phyloP scores from a whole-genome alignment of 2,797 vertebrate species.

The Paedocypris micromegethes region DNA sequence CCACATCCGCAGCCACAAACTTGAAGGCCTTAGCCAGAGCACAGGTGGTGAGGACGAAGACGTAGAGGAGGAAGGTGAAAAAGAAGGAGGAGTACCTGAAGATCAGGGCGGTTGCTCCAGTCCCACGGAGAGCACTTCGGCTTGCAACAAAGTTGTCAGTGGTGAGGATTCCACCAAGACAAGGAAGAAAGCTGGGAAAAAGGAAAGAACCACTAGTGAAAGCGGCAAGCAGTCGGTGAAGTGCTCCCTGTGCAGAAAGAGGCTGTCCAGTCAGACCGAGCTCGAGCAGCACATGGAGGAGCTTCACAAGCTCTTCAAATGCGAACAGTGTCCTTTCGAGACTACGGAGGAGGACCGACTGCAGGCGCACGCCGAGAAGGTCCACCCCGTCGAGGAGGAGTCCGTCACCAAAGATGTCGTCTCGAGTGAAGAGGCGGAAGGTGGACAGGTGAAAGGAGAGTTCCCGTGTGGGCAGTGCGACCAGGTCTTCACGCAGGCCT shows the following conservation, averaged over 20 bases:
- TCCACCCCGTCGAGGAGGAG: slow-evolving; percentile 70
- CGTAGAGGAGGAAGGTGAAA: slow-evolving; percentile 55
- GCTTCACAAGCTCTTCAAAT: slow-evolving; percentile 73
- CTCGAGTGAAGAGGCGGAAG: slow-evolving; percentile 46
- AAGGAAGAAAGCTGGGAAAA: slow-evolving; percentile 79
- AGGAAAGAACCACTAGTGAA: slow-evolving; percentile 53
- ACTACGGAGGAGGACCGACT: slow-evolving; percentile 70
- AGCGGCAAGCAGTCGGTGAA: slow-evolving; percentile 52
- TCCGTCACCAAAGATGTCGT: slow-evolving; percentile 38
- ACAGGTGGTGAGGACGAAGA: slow-evolving; percentile 64
- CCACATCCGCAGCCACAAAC: slow-evolving; percentile 91
- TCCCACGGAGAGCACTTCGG: slow-evolving; percentile 70
- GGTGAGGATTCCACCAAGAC: slow-evolving; percentile 71
- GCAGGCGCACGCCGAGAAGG: slow-evolving; percentile 72
- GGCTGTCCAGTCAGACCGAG: slow-evolving; percentile 67
- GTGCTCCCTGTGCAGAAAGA: slow-evolving; percentile 75
- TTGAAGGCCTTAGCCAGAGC: slow-evolving; percentile 78
- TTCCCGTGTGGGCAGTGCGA: slow-evolving; percentile 85
- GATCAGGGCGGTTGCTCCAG: slow-evolving; percentile 70
- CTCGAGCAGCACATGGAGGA: slow-evolving; percentile 71
- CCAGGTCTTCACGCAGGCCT: slow-evolving; percentile 87
- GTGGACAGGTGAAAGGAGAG: slow-evolving; percentile 63
- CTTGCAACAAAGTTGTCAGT: slow-evolving; percentile 76
- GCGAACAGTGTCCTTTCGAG: slow-evolving; percentile 71
- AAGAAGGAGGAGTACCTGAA: slow-evolving; percentile 65